Conservation (phyloP, 2,888 invertebrate species). For the Scotopteryx bipunctaria region DNA sequence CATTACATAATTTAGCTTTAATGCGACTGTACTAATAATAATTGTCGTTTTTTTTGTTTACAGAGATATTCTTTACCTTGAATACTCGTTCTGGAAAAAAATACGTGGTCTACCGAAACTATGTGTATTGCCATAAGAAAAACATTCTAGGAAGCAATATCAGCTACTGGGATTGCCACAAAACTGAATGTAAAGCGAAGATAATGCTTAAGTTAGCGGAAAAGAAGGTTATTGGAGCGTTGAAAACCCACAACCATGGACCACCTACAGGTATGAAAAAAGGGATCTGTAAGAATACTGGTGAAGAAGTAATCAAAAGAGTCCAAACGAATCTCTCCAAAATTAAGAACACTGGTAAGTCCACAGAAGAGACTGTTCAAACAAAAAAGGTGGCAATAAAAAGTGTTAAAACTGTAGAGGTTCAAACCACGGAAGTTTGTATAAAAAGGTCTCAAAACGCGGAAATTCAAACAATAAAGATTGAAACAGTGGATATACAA, state of each 20-base stretch:
- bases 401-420: neutral
- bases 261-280: conserved; percentile 6
- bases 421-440: neutral
- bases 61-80: neutral
- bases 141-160: conserved; percentile 3
- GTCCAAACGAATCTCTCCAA: neutral
- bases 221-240: conserved; percentile 5
- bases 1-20: too few species aligned
- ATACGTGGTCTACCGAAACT: conserved; percentile 6
- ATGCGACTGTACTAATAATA: neutral
- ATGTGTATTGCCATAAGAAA: conserved; percentile 6
- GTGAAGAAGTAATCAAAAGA: neutral
- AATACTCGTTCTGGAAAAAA: conserved; percentile 1
- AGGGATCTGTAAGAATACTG: neutral
- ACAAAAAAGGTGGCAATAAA: neutral
- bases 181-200: conserved; percentile 6
- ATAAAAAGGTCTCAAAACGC: neutral
- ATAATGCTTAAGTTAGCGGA: conserved; percentile 6
- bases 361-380: neutral
- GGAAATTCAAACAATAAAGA: neutral
- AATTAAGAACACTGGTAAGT: neutral
- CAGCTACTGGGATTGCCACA: conserved; percentile 10
- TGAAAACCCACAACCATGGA: conserved; percentile 5
- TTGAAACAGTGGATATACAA: neutral
- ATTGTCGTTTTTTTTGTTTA: neutral